Conservation (phyloP, 2,113 vertebrate genomes). For the Leucoraja erinaceus region DNA sequence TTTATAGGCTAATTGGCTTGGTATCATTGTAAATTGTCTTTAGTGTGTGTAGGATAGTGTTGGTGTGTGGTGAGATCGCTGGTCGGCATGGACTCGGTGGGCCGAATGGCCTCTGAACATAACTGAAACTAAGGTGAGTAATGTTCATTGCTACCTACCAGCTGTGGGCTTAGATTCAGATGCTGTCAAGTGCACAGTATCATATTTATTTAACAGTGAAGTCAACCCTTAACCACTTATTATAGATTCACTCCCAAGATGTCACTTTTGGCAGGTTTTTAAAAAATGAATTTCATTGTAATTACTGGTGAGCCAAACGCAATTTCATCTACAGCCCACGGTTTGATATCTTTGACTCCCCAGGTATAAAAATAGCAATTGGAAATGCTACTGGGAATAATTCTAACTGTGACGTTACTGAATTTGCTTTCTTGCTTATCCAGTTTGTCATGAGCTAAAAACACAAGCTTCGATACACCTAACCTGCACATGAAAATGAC, state of each 20-base stretch:
- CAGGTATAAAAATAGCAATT: constrained; percentile 13
- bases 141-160: background rate
- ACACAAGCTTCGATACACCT: background rate
- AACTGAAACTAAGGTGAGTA: background rate
- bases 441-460: background rate
- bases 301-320: background rate
- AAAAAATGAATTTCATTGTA: background rate
- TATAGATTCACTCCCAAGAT: background rate
- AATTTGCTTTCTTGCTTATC: background rate
- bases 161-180: background rate
- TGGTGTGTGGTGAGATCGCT: too few relatives aligned
- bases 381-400: background rate
- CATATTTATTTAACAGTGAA: background rate
- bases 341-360: background rate
- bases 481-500: background rate
- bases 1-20: too few relatives aligned
- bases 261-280: constrained; percentile 1
- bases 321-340: background rate
- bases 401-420: background rate
- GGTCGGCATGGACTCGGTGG: too few relatives aligned
- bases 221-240: background rate
- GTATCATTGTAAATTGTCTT: too few relatives aligned
- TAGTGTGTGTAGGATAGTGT: too few relatives aligned
- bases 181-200: background rate
- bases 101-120: too few relatives aligned